These are phyloP conservation scores for Pterophyllum scalare DNA, from an alignment of 2,113 vertebrate species.

Conservation along the genomic window DNA sequence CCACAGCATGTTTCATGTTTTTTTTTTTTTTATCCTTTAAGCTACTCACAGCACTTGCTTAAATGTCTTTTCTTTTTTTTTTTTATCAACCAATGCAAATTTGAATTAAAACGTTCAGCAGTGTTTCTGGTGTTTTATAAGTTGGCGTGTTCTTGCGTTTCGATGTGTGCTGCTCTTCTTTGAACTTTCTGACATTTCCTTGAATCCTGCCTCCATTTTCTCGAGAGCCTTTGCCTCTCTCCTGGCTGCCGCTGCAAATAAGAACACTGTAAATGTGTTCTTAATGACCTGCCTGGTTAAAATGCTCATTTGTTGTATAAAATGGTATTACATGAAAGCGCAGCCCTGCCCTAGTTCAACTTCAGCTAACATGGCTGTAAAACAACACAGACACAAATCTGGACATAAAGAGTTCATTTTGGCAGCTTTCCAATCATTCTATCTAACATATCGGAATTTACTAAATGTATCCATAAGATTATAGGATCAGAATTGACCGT, in stretches of 20 bases:
- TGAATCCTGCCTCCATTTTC: not conserved
- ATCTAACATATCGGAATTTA: not conserved
- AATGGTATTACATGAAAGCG: not conserved
- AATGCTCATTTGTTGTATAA: not conserved
- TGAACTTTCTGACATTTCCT: not conserved
- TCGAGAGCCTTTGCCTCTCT: not conserved
- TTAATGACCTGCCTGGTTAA: not conserved
- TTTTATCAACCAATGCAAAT: too few species aligned
- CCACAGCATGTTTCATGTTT: too few species aligned
- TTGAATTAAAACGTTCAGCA: too few species aligned
- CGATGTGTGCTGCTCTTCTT: too few species aligned
- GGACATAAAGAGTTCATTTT: not conserved
- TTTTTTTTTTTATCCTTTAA: too few species aligned
- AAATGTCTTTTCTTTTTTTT: too few species aligned
- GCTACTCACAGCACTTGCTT: too few species aligned
- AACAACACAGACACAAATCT: not conserved
- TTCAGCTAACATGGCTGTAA: not conserved
- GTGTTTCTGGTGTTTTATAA: too few species aligned
- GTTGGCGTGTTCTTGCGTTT: too few species aligned
- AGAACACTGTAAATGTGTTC: not conserved
- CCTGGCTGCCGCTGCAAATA: not conserved
- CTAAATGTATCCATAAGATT: not conserved
- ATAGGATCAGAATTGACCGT: not conserved
- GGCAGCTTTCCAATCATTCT: fast-evolving
- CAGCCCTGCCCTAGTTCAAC: fast-evolving